These are phyloP conservation scores for Rhipidura dahli DNA, from an alignment of 2,113 vertebrate genomes.

Conservation along the genomic window DNA sequence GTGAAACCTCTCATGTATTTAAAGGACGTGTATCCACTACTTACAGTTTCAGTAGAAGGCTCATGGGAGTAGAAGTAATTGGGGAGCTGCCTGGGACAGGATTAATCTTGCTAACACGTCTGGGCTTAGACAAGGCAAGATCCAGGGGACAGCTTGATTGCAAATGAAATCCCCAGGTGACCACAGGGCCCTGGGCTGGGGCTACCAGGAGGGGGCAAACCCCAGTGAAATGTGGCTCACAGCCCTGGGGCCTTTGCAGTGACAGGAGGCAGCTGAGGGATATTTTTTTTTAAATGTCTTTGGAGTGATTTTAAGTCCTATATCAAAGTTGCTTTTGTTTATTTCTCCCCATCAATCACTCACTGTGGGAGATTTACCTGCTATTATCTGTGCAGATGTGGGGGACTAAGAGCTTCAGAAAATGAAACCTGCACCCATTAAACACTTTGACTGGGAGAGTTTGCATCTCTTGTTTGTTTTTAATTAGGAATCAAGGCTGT, in stretches of 20 bases:
- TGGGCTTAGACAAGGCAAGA: background rate
- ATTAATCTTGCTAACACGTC: background rate
- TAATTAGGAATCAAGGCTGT: background rate
- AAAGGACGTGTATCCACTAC: background rate
- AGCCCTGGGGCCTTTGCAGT: background rate
- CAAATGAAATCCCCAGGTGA: background rate
- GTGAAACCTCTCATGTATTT: background rate
- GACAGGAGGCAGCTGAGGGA: background rate
- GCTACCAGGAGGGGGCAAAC: rapidly evolving
- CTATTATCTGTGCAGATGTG: background rate
- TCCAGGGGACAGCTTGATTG: background rate
- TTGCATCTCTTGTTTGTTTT: background rate
- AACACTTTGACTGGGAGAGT: background rate
- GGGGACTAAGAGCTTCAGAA: background rate
- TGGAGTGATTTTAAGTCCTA: background rate
- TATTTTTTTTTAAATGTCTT: background rate
- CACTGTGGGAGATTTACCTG: background rate
- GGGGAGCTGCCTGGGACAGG: background rate
- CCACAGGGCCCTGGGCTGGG: rapidly evolving
- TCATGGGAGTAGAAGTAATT: background rate
- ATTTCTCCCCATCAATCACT: background rate
- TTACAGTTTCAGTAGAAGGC: background rate
- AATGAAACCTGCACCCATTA: background rate
- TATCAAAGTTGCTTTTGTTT: background rate
- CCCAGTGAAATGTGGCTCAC: rapidly evolving